A percentile compares a stretch with the other conserved stretches of the same genome.
Evolutionary conservation across 2,797 vertebrate genomes (phyloP).

Genomic region (Mastacembelus armatus): DNA sequence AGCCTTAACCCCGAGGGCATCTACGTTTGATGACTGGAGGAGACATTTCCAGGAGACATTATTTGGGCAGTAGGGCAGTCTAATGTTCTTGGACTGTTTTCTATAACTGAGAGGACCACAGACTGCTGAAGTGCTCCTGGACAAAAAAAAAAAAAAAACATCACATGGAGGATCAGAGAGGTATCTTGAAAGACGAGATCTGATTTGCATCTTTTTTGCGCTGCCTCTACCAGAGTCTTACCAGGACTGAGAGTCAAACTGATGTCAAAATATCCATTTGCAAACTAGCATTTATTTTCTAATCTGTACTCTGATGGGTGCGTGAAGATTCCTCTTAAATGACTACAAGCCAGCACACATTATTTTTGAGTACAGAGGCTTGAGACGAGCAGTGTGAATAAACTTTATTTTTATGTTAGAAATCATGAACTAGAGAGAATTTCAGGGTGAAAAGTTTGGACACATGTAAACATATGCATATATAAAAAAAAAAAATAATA

Average conservation of each 20-base stretch:
- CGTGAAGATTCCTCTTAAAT: slow-evolving; percentile 8
- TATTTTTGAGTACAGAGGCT: slow-evolving; percentile 19
- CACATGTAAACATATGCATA: slow-evolving; percentile 24
- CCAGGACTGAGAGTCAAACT: slow-evolving; percentile 32
- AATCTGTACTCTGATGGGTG: slow-evolving; percentile 14
- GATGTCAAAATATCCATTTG: slow-evolving; percentile 58
- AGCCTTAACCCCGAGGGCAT: slow-evolving; percentile 96
- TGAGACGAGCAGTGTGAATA: slow-evolving; percentile 1
- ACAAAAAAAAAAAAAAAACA: neutral
- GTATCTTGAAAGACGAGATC: slow-evolving; percentile 9
- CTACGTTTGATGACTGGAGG: slow-evolving; percentile 88
- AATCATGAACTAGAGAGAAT: slow-evolving; percentile 28
- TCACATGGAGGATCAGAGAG: neutral
- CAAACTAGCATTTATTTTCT: slow-evolving; percentile 18
- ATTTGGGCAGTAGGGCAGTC: neutral
- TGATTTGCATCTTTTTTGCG: slow-evolving; percentile 29
- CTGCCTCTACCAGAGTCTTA: slow-evolving; percentile 37
- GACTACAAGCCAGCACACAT: slow-evolving; percentile 45
- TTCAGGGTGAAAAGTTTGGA: slow-evolving; percentile 28
- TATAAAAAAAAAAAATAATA: slow-evolving; percentile 5
- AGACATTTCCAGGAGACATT: neutral
- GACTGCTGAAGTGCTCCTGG: slow-evolving; percentile 13
- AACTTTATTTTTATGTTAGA: slow-evolving; percentile 22
- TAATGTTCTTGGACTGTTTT: slow-evolving; percentile 1
- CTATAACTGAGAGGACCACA: neutral